These are phyloP conservation scores for Pachyramphus minor DNA, from an alignment of 2,113 vertebrate species.

Conservation along the genomic window DNA sequence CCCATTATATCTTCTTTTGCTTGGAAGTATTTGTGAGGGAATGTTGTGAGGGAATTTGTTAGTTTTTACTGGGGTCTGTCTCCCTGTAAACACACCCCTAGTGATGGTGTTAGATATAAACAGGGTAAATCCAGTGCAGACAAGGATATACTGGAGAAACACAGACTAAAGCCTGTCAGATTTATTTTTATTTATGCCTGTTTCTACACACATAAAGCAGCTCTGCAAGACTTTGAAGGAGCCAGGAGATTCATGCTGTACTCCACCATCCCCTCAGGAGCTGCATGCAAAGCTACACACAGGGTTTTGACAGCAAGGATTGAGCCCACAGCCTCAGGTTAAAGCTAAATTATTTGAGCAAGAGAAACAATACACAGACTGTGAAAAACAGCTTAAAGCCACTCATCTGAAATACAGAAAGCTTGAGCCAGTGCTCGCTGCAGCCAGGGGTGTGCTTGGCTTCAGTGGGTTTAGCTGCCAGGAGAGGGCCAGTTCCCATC, in stretches of 20 bases:
- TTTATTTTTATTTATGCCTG: conserved; percentile 45
- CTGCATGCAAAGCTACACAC: background rate
- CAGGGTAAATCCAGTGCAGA: conserved; percentile 11
- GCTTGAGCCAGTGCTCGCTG: background rate
- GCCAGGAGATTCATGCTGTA: background rate
- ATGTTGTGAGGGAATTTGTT: background rate
- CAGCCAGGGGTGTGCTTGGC: background rate
- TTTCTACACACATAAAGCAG: conserved; percentile 30
- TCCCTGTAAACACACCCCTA: background rate
- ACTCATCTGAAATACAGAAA: background rate
- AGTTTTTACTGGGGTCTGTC: background rate
- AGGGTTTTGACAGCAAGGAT: conserved; percentile 46
- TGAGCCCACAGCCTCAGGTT: conserved; percentile 58
- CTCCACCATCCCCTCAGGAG: conserved; percentile 12
- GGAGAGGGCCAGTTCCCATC: background rate
- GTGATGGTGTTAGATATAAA: background rate
- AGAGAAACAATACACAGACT: conserved; percentile 14
- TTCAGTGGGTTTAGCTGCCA: background rate
- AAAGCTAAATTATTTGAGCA: conserved; percentile 60
- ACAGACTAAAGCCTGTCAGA: conserved; percentile 33
- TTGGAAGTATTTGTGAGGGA: background rate
- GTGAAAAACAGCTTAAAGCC: conserved; percentile 35
- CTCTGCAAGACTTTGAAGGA: conserved; percentile 33
- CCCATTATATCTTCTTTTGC: accelerated
- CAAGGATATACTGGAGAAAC: background rate